Base-by-base conservation (phyloP, 1,140 invertebrate species). In the Anoplophora glabripennis region DNA sequence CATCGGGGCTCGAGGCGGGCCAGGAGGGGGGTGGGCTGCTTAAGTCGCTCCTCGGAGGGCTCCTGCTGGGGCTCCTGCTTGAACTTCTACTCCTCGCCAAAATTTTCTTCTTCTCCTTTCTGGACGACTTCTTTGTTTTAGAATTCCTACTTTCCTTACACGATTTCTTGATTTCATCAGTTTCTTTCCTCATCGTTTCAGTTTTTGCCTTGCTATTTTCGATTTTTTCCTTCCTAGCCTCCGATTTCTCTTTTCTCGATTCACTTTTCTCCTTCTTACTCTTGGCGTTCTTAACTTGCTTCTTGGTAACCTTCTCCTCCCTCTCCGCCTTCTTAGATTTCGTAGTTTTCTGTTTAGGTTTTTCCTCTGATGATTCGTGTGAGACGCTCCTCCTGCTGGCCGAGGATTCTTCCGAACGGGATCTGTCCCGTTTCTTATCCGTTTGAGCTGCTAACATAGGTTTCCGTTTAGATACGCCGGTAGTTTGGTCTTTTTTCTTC, bases 11-110 rank as follows among this genome's bases (percentile, higher is more conserved):
- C 5, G 64, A 64, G 34, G 67, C 64, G 18, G 70, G 59, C 11
- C 63, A 61, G 1, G 63, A 66, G 36, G 64, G 64, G 14, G 64
- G 64, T 2, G 64, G 64, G n/a, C 49, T 66, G 33, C 55, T 63
- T 18, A 58, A 11, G 18, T 53, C 63, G 37, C 79, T 80, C 54
- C 75, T 64, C 10, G 42, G 44, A 7, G 67, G 60, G 57, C 77
- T 78, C 49, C 76, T 72, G 51, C 73, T 78, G 1, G 75, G 76
- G 64, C 77, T 80, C 51, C 75, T 73, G 54, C 62, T 68, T n/a
- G 52, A 56, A 53, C 65, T 60, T 8, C 53, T 41, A 57, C 56
- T 62, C 33, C 57, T 61, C 17, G 44, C 8, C 7, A 45, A 65
- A 35, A 57, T 65, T 34, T 73, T 70, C 8, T 57, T 76, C 67